Conservation (phyloP, 2,113 vertebrate species). For the Beaufortia kweichowensis region DNA sequence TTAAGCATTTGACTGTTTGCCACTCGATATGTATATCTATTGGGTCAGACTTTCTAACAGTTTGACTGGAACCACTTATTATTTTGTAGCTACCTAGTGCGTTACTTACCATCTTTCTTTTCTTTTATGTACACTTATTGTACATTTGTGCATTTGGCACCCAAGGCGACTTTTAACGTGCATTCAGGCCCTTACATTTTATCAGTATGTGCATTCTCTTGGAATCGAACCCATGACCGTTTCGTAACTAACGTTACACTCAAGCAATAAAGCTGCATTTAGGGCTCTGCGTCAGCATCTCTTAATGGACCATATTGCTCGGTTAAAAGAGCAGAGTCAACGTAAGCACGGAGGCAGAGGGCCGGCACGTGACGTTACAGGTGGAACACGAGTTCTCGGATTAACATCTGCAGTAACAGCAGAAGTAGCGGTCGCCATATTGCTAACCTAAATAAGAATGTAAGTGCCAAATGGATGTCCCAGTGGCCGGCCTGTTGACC, state of each 20-base stretch:
- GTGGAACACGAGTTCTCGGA: constrained; percentile 32
- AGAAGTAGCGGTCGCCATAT: constrained; percentile 51
- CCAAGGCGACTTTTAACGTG: no score
- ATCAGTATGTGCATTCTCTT: no score
- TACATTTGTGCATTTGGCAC: no score
- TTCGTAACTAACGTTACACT: no score
- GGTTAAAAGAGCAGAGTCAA: constrained; percentile 17
- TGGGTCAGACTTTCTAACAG: no score
- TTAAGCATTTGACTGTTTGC: no score
- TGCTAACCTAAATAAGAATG: constrained; percentile 54
- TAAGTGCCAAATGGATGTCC: constrained; percentile 51
- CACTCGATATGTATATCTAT: no score
- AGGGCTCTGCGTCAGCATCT: constrained; percentile 2
- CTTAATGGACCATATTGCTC: constrained; percentile 7
- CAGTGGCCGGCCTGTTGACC: constrained; percentile 56
- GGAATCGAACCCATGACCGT: not conserved
- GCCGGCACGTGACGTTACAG: not conserved
- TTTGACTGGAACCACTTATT: no score
- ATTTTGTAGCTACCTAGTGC: no score
- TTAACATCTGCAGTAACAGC: constrained; percentile 55
- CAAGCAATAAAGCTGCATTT: not conserved
- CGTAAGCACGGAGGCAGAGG: not conserved
- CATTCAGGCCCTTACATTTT: no score
- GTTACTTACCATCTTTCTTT: no score
- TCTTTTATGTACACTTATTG: no score